Conservation (phyloP, 2,797 vertebrate species). For the Mareca penelope region DNA sequence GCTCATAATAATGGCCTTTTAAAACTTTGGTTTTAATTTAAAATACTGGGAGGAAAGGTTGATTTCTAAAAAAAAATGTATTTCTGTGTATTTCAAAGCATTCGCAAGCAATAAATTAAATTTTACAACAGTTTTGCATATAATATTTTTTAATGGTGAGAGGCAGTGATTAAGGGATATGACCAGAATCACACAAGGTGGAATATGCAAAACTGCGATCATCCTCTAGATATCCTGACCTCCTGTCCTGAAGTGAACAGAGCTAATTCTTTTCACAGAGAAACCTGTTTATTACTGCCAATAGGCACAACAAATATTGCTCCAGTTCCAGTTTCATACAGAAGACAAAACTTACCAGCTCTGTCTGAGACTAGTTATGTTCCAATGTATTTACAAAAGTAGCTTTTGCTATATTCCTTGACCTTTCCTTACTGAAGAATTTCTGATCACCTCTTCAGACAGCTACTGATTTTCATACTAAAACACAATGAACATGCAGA, state of each 20-base stretch:
- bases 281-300: background rate
- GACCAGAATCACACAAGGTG: background rate
- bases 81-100: background rate
- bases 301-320: background rate
- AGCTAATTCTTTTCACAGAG: background rate
- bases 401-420: constrained; percentile 19
- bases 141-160: background rate
- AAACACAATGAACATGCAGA: constrained; percentile 20
- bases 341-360: background rate
- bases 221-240: background rate
- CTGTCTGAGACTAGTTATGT: background rate
- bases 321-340: background rate
- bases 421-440: constrained; percentile 26
- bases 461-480: background rate
- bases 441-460: constrained; percentile 33
- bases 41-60: background rate
- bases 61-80: background rate
- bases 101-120: background rate
- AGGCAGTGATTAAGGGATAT: background rate
- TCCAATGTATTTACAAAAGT: constrained; percentile 19
- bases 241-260: background rate
- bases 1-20: background rate
- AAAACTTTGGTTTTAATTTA: background rate
- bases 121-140: background rate
- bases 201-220: background rate